Evolutionary conservation across 1,140 invertebrate species (phyloP).

Genomic region (Berghia stephanieae): DNA sequence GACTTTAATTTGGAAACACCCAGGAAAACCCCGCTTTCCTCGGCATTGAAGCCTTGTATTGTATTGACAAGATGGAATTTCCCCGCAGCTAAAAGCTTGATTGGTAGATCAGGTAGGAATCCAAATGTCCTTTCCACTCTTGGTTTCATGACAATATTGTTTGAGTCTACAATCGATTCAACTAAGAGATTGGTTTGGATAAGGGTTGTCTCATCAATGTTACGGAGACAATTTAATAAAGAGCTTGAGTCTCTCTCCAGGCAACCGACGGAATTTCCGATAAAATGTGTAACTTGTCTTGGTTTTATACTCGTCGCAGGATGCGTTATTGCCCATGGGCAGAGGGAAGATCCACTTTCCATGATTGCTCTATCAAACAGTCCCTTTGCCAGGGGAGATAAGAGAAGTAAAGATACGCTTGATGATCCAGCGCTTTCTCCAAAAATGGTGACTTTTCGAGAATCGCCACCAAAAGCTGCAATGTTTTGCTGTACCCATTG

Average conservation of each 20-base stretch:
- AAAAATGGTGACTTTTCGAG: constrained; percentile 85
- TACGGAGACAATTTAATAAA: constrained; percentile 9
- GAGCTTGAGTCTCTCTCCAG: not conserved
- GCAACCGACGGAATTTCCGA: not conserved
- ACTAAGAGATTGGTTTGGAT: not conserved
- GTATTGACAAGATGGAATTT: not conserved
- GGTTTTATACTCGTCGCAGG: not conserved
- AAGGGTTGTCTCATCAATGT: not conserved
- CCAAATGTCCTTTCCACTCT: constrained; percentile 10
- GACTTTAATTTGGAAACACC: no score
- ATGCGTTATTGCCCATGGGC: not conserved
- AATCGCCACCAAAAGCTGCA: constrained; percentile 87
- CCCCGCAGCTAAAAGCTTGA: not conserved
- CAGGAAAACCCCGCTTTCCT: no score
- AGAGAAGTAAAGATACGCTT: constrained; percentile 32
- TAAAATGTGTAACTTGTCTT: not conserved
- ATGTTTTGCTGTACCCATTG: constrained; percentile 92
- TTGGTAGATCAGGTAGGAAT: constrained; percentile 4
- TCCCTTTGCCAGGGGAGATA: constrained; percentile 17
- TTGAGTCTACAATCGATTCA: no score
- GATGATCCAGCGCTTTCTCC: constrained; percentile 89
- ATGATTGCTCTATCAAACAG: constrained; percentile 32
- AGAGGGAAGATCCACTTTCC: constrained; percentile 30
- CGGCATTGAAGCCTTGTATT: not conserved
- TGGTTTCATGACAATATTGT: not conserved